Evolutionary conservation across 2,888 invertebrate species (phyloP).

Genomic region (Seira musarum): DNA sequence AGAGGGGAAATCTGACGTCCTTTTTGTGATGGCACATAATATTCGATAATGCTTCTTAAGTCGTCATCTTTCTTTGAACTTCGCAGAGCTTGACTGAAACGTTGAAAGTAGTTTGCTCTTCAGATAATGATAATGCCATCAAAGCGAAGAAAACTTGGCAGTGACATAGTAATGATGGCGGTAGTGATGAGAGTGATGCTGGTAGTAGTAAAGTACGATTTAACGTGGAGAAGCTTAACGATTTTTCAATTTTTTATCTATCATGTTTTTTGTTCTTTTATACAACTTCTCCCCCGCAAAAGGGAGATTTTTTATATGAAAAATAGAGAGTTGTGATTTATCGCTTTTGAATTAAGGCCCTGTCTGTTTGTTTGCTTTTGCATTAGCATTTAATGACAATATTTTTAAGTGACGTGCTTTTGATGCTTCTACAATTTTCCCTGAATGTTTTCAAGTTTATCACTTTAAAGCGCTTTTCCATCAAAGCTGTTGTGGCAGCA

Average conservation of each 20-base stretch:
- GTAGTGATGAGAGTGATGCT: constrained; percentile 54
- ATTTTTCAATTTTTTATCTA: constrained; percentile 48
- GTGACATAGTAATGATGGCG: constrained; percentile 54
- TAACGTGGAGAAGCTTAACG: constrained; percentile 28
- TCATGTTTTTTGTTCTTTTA: constrained; percentile 73
- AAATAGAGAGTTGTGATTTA: constrained; percentile 49
- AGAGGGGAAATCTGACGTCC: constrained; percentile 23
- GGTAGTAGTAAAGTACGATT: constrained; percentile 28
- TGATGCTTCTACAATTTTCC: constrained; percentile 8
- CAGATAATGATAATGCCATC: constrained; percentile 46
- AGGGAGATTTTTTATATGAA: constrained; percentile 41
- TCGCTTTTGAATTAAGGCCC: constrained; percentile 36
- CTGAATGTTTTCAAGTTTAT: too few species aligned
- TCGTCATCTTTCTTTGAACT: neutral
- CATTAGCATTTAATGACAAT: constrained; percentile 8
- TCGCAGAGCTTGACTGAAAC: constrained; percentile 1
- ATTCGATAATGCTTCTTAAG: neutral
- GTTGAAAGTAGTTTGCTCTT: constrained; percentile 31
- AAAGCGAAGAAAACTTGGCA: constrained; percentile 39
- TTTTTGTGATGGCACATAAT: constrained; percentile 48
- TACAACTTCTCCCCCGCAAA: constrained; percentile 51
- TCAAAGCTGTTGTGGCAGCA: too few species aligned
- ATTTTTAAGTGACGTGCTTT: neutral
- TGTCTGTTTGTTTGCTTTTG: neutral
- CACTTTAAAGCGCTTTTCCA: too few species aligned